Evolutionary conservation across 2,797 vertebrate species (phyloP), one percentile per base, ranked within the genome.

Genomic region (Tadarida brasiliensis): DNA sequence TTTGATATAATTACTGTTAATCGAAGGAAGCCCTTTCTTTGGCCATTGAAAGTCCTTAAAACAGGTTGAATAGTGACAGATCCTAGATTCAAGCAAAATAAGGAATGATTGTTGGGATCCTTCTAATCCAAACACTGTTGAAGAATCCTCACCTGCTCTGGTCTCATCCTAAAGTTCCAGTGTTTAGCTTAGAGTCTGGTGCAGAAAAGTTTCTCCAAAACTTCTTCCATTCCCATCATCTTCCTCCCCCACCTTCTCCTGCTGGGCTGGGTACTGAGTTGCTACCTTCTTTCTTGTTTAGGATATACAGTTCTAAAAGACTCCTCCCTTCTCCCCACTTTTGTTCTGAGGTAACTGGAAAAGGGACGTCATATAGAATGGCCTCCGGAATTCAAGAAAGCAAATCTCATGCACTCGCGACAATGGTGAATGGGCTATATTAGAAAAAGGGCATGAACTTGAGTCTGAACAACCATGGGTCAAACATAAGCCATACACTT

Each of bases 1-100:
- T 87, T 87, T 81, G 63, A 71, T 56, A 44, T 77, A 77, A 94
- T 67, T 90, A 65, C 56, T 87, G 30, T 59, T 93, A 63, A 90
- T 81, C 49, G 65, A 83, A 95, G 26, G 57, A 96, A 93, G 12
- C 5, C 26, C 24, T 47, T 26, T 77, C 56, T 71, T 83, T 7
- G 51, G 3, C 47, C 26, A 90, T 2, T 24, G 33, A 76, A 90
- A 33, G 17, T 74, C 11, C 30, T 94, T 67, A 87, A 39, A 85
- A 67, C 35, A 81, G 11, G 33, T 22, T 35, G 17, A 14, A 47
- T 2, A 56, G 11, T 33, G 35, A 73, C 20, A 87, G 65, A 82
- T 49, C 24, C 54, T 49, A 73, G 28, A 77, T 30, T 85, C 11
- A 73, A 77, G 17, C 16, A 67, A 90, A 93, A 83, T 49, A 87